A percentile compares a stretch with the other conserved stretches of the same genome.
Evolutionary conservation across 2,797 vertebrate species (phyloP).

Genomic region (Allobates femoralis): DNA sequence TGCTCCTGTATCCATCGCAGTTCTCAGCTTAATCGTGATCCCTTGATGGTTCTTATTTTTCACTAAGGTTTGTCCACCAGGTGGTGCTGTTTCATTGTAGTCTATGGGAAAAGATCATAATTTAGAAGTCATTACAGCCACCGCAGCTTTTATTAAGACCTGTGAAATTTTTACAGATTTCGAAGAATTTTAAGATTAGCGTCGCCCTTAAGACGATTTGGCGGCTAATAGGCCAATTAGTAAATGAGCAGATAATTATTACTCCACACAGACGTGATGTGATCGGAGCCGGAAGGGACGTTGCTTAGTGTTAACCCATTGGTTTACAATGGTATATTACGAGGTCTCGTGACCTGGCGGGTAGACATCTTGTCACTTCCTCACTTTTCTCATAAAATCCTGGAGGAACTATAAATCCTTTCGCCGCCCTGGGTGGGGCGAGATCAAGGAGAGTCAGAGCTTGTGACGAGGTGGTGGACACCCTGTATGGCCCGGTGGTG

Average conservation of each 20-base stretch:
- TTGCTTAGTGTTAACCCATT: background rate
- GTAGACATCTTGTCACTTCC: background rate
- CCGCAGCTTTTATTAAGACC: background rate
- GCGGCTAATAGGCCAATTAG: slow-evolving; percentile 21
- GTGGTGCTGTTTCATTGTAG: background rate
- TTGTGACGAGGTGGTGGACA: background rate
- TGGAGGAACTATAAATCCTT: background rate
- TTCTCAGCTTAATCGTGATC: no score
- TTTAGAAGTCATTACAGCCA: background rate
- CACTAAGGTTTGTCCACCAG: background rate
- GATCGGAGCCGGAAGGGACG: background rate
- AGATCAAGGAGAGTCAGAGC: background rate
- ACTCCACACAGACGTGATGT: background rate
- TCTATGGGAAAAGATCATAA: background rate
- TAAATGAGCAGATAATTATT: background rate
- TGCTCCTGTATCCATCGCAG: background rate
- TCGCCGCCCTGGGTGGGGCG: slow-evolving; percentile 15
- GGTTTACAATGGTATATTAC: no score
- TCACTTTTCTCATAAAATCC: background rate
- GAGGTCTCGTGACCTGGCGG: background rate
- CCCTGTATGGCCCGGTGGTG: no score
- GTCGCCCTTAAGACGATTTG: background rate
- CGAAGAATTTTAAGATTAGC: background rate
- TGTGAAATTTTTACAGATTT: background rate
- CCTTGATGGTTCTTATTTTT: background rate